These are phyloP conservation scores for Labeo calbasu DNA, from an alignment of 2,797 vertebrate species.

Conservation along the genomic window DNA sequence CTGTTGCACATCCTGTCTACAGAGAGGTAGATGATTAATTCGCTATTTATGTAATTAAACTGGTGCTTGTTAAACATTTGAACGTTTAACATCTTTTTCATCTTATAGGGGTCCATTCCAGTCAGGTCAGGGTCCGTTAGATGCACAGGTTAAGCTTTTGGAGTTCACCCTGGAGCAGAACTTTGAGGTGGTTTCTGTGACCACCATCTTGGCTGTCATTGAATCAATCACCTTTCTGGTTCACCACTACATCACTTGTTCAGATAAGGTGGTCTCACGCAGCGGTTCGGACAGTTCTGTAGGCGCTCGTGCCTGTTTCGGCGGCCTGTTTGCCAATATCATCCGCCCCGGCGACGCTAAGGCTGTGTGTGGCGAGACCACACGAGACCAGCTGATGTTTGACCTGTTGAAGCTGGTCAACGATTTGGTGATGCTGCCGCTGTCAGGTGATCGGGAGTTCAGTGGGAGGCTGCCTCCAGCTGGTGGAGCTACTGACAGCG, in stretches of 20 bases:
- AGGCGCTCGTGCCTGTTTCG: slow-evolving; percentile 96
- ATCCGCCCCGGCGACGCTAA: slow-evolving; percentile 97
- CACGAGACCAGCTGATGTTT: slow-evolving; percentile 97
- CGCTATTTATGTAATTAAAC: background rate
- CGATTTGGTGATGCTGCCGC: slow-evolving; percentile 92
- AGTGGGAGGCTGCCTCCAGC: slow-evolving; percentile 86
- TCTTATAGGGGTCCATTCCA: slow-evolving; percentile 91
- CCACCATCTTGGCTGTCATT: slow-evolving; percentile 94
- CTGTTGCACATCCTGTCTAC: slow-evolving; percentile 97
- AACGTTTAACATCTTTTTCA: background rate
- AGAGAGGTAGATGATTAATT: slow-evolving; percentile 83
- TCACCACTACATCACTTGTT: slow-evolving; percentile 98
- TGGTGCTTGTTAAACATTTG: background rate
- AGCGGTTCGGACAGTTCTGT: slow-evolving; percentile 97
- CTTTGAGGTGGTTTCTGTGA: slow-evolving; percentile 95
- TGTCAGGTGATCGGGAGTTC: slow-evolving; percentile 93
- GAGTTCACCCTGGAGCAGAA: slow-evolving; percentile 98
- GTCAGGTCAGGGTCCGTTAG: slow-evolving; percentile 93
- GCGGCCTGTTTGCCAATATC: slow-evolving; percentile 96
- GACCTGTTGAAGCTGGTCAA: slow-evolving; percentile 96
- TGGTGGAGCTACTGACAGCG: slow-evolving; percentile 86
- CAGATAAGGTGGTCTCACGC: slow-evolving; percentile 95
- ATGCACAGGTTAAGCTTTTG: slow-evolving; percentile 96
- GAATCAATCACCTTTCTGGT: slow-evolving; percentile 97
- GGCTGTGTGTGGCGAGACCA: slow-evolving; percentile 95